phyloP scores from a whole-genome alignment of 2,113 vertebrate genomes.

The Rattus rattus region DNA sequence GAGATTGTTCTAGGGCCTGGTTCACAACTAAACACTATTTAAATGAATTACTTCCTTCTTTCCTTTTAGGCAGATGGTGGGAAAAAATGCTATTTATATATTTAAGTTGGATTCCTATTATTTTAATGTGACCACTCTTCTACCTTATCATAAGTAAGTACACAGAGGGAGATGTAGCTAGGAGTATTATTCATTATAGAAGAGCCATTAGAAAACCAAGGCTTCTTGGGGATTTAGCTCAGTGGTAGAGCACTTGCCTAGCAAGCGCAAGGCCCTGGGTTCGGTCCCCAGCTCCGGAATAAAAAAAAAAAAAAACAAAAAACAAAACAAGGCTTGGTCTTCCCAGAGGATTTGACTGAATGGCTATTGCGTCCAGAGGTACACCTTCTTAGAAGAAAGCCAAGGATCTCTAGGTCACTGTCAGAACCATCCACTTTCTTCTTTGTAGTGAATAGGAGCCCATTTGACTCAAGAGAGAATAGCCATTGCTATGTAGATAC shows the following conservation, averaged over 20 bases:
- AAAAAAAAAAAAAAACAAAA: no score
- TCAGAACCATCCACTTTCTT: conserved; percentile 36
- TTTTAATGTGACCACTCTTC: conserved; percentile 56
- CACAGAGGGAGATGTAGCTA: not conserved
- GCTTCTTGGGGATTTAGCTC: not conserved
- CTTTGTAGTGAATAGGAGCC: conserved; percentile 66
- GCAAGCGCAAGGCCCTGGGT: no score
- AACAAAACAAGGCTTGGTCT: conserved; percentile 27
- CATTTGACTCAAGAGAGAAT: conserved; percentile 73
- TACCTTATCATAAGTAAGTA: not conserved
- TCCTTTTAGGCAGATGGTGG: conserved; percentile 32
- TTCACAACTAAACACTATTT: conserved; percentile 61
- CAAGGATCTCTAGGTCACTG: conserved; percentile 40
- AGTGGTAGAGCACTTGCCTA: no score
- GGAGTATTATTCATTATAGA: conserved; percentile 27
- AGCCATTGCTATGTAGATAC: conserved; percentile 24
- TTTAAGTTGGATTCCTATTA: conserved; percentile 48
- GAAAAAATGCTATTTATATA: conserved; percentile 59
- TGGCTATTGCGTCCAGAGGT: conserved; percentile 68
- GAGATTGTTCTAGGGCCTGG: not conserved
- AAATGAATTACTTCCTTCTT: conserved; percentile 31
- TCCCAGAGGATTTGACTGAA: conserved; percentile 55
- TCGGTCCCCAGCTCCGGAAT: no score
- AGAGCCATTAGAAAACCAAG: conserved; percentile 46
- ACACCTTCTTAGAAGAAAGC: conserved; percentile 63